A percentile compares a stretch with the other conserved stretches of the same genome.
These are phyloP conservation scores for Pseudopleuronectes americanus DNA, from an alignment of 2,797 vertebrate species.

Conservation along the genomic window DNA sequence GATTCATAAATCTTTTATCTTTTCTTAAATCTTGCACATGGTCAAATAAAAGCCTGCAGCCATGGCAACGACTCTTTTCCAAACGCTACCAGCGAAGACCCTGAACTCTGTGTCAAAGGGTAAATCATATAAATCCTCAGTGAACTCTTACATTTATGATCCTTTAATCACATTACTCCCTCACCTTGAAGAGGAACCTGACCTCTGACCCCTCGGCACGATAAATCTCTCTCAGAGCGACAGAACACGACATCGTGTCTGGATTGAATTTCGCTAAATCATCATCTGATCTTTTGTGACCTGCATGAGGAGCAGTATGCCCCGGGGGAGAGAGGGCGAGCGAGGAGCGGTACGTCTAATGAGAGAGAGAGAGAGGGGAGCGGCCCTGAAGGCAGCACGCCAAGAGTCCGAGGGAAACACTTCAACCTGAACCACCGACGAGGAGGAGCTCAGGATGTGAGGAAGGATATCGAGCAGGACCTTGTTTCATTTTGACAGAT, in stretches of 20 bases:
- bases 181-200: background rate
- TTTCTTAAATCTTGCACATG: no score
- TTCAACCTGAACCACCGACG: no score
- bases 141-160: no score
- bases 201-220: background rate
- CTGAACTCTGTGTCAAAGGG: no score
- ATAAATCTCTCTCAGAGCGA: background rate
- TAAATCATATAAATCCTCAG: no score
- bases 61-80: no score
- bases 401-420: no score
- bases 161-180: background rate
- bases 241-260: accelerated
- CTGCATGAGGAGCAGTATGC: background rate
- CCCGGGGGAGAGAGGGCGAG: background rate
- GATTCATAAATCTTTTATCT: no score
- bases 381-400: slow-evolving; percentile 34
- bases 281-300: background rate
- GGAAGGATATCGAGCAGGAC: no score
- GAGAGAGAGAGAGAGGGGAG: slow-evolving; percentile 3
- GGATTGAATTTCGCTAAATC: background rate
- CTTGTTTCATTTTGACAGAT: background rate
- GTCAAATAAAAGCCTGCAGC: no score
- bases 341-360: slow-evolving; percentile 45
- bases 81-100: no score
- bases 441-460: no score